Evolutionary conservation across 2,797 vertebrate genomes (phyloP).

Genomic region (Natrix natrix): DNA sequence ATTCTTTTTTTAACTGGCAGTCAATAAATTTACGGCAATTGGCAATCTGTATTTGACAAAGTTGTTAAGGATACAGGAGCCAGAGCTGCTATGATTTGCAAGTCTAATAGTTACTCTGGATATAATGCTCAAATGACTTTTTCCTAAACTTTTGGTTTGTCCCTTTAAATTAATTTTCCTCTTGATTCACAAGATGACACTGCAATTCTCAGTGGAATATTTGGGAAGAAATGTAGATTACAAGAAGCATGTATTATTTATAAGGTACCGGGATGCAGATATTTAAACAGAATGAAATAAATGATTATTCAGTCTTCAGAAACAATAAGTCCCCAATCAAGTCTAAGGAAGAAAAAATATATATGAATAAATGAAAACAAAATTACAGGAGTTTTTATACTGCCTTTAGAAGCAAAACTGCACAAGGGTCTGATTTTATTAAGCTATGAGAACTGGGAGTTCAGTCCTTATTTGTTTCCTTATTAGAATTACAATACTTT

Average conservation of each 20-base stretch:
- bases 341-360: background rate
- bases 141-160: slow-evolving; percentile 4
- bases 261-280: background rate
- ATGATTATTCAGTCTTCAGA: background rate
- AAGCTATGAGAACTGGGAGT: background rate
- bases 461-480: background rate
- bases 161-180: slow-evolving; percentile 9
- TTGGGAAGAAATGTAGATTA: background rate
- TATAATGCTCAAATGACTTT: background rate
- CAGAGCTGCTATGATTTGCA: slow-evolving; percentile 16
- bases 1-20: background rate
- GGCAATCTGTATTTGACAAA: slow-evolving; percentile 19
- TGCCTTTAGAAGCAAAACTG: background rate
- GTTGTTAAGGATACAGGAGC: background rate
- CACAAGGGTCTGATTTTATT: background rate
- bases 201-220: slow-evolving; percentile 6
- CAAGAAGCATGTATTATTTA: slow-evolving; percentile 11
- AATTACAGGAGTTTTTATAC: background rate
- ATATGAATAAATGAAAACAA: background rate
- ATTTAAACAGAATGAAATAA: background rate
- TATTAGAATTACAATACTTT: background rate
- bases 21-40: slow-evolving; percentile 21
- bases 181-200: slow-evolving; percentile 4
- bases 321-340: background rate
- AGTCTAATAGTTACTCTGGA: slow-evolving; percentile 16